phyloP scores from a whole-genome alignment of 1,140 invertebrate genomes.

The Diprion similis region DNA sequence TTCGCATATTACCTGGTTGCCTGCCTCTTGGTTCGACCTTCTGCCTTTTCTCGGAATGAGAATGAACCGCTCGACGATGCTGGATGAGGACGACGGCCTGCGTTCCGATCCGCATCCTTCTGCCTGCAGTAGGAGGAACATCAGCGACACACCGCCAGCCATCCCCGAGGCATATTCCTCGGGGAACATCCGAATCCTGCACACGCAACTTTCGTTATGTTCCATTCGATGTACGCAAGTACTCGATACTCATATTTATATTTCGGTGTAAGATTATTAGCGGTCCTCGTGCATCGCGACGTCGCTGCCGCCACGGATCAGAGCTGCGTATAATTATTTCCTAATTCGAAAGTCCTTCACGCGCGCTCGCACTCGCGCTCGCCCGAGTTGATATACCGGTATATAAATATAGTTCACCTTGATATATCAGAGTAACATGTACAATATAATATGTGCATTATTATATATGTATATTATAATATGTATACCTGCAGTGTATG shows the following conservation, averaged over 20 bases:
- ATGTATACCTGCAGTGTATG: no score
- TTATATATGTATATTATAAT: no score
- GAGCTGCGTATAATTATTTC: neutral
- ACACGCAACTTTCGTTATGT: no score
- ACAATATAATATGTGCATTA: neutral
- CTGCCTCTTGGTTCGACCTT: conserved; percentile 29
- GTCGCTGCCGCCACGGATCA: no score
- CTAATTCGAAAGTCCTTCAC: neutral
- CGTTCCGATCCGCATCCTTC: neutral
- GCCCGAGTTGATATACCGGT: neutral
- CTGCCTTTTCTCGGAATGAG: conserved; percentile 38
- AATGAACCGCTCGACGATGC: conserved; percentile 6
- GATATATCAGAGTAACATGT: neutral
- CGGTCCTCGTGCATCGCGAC: no score
- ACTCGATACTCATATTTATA: no score
- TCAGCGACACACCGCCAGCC: neutral
- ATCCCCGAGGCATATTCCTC: no score
- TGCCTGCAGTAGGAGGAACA: neutral
- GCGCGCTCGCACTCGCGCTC: neutral
- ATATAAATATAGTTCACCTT: neutral
- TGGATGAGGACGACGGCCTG: neutral
- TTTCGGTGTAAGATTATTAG: no score
- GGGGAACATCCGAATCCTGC: no score
- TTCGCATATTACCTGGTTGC: conserved; percentile 12
- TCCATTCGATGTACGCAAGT: no score